Conservation (phyloP, 1,140 invertebrate species). For the Capitella teleta region DNA sequence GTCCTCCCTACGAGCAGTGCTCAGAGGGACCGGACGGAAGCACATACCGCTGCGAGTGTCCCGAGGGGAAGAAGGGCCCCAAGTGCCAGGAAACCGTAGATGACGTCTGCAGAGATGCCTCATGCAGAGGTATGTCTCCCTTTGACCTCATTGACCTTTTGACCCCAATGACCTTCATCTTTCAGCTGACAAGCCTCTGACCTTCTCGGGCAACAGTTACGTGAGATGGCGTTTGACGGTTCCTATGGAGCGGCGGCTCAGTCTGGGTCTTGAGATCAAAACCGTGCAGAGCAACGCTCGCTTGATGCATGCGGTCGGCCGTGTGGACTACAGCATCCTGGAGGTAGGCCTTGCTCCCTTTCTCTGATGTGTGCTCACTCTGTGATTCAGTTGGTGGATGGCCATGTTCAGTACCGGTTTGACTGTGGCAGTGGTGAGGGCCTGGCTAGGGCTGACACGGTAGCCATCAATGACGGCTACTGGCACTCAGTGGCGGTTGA, state of each 20-base stretch:
- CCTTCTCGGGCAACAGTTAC: slow-evolving; percentile 73
- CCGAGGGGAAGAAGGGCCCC: slow-evolving; percentile 22
- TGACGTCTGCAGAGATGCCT: slow-evolving; percentile 7
- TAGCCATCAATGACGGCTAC: slow-evolving; percentile 68
- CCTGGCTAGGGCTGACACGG: slow-evolving; percentile 60
- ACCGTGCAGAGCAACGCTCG: slow-evolving; percentile 76
- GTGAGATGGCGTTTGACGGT: slow-evolving; percentile 61
- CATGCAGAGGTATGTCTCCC: slow-evolving; percentile 7
- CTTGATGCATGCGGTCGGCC: slow-evolving; percentile 72
- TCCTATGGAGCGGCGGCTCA: slow-evolving; percentile 66
- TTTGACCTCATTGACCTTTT: background rate
- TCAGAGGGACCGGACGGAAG: slow-evolving; percentile 55
- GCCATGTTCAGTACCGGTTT: slow-evolving; percentile 74
- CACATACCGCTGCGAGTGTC: slow-evolving; percentile 29
- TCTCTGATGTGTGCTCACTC: background rate
- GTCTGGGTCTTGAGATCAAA: slow-evolving; percentile 64
- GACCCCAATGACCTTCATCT: background rate
- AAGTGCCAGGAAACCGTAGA: slow-evolving; percentile 22
- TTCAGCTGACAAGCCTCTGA: slow-evolving; percentile 40
- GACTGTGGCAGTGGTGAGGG: slow-evolving; percentile 85
- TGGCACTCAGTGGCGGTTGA: slow-evolving; percentile 81
- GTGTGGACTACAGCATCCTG: slow-evolving; percentile 77
- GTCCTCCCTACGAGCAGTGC: slow-evolving; percentile 62
- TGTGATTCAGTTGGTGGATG: slow-evolving; percentile 53
- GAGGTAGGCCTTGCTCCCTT: slow-evolving; percentile 49